Base-by-base conservation (phyloP, 2,888 invertebrate species). In the Apamea sordens region DNA sequence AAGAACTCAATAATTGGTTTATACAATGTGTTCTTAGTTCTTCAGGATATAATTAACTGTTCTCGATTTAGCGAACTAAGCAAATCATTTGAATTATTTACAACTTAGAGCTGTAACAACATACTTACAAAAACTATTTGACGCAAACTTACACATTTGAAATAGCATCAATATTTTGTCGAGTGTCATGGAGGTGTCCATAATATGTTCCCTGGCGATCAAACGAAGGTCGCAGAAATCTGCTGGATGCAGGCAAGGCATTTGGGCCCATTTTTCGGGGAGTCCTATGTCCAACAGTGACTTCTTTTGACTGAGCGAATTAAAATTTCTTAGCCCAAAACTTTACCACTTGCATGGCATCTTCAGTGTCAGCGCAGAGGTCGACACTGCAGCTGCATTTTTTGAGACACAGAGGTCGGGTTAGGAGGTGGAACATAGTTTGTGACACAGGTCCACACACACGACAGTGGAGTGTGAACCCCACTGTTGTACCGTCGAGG, bases 61-160 rank as follows among this genome's bases (percentile, higher is more conserved):
- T 28, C 11, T n/a, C 10, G 44, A 68, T 44, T 70, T 32, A 11
- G 44, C 8, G 10, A 44, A 53, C 2, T 8, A 53, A 21, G 21
- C 2, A 7, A 53, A 53, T 53, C 47, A 15, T 47, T 47, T 47
- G 3, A 15, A 47, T 15, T 47, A 47, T 15, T 47, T 47, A 6
- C 47, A 32, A 68, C 6, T 18, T 3, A n/a, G n/a, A 70, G 32
- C 8, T 36, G 36, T 50, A n/a, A 32, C 15, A 72, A 72, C 11
- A 72, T 18, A 73, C 24, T 11, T n/a, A 74, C 36, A 2, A 24
- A 21, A 10, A 76, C 3, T 5, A 76, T 28, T 11, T 8, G 24
- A 74, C 11, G 28, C 50, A 76, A 76, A 28, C 24, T 44, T 41
- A 56, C 28, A 15, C 0, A 28, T 75, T 56, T 11, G 32, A 77